Evolutionary conservation across 1,140 invertebrate genomes (phyloP), one percentile per base, ranked within the genome.

Genomic region (Drosophila orosa): DNA sequence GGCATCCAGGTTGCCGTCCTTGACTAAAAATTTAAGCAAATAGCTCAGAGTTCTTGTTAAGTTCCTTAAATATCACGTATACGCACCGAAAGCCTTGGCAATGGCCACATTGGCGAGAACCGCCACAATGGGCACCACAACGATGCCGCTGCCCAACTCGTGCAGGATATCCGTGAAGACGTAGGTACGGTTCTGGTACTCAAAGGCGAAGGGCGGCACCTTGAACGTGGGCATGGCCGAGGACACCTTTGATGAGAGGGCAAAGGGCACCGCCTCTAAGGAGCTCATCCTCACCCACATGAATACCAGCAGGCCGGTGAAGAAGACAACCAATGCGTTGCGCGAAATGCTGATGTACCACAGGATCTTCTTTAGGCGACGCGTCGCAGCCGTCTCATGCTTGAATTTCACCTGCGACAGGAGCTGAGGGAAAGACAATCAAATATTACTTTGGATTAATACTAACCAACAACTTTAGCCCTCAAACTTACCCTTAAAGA

Each of bases 71-170:
- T 29, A 71, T 81, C 24, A 42, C 19, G 52, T n/a, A 73, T 83
- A 93, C 94, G 93, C 92, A 96, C 95, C 93, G 89, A 97, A 98
- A 8, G 96, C 95, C 92, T 98, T 98, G 8, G 96, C 96, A 77
- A 98, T 97, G 19, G 97, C 97, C 57, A 97, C 96, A 80, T 97
- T 97, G 54, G 96, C 96, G 22, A 98, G 93, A 5, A 97, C 95
- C 52, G 96, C 96, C 24, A 97, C 94, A 27, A 98, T 87, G 17
- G 97, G 96, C 58, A 97, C 93, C 15, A 97, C 93, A 44, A 96
- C 79, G 7, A 98, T 93, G 1, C 95, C 95, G 22, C 95, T 94
- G 31, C 95, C 95, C 55, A 97, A 93, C 59, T 94, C 93, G 17
- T 92, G 85, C 10, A 94, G 92, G 92, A 97, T 95, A 40, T 96